Evolutionary conservation across 2,797 vertebrate species (phyloP), one percentile per base, ranked within the genome.

Genomic region (Enteromius trimaculatus): DNA sequence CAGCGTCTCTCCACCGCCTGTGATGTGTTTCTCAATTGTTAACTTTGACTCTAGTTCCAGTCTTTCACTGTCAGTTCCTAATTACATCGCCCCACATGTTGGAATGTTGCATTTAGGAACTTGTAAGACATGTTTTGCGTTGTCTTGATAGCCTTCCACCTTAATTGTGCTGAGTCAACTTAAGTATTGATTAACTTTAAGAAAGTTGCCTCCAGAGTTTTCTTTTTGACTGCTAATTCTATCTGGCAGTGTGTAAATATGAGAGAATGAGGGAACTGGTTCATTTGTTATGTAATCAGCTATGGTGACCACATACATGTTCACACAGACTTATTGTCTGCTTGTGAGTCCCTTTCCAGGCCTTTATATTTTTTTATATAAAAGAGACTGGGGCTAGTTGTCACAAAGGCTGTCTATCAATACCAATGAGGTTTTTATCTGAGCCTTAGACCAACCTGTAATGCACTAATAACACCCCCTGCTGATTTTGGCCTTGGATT

Each of bases 401-500:
- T 51, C 16, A 31, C 16, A 71, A 19, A 19, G 4, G 4, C 2
- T 29, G 4, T 16, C 9, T 26, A 10, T 71, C 44, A 31, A 8
- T 26, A 51, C 31, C 26, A 19, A 1, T 60, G 16, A 76, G 21
- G 1, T 34, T 53, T 34, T 53, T 16, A 23, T 47, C 9, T 29
- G 4, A 78, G 60, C 6, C 10, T 66, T 19, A 13, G 21, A n/a
- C 37, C 14, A 42, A n/a, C 71, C 31, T 16, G 39, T 58, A 58
- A 81, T 60, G 31, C 60, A 44, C 7, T 66, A 55, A 76, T n/a
- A 76, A 68, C 64, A n/a, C 26, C 49, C 1, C 49, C 37, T 83
- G 64, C 64, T 62, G 79, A 74, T 23, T 72, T 58, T 53, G 31
- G 65, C 65, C 44, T 64, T 1, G 49, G 72, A 70, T 77, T 69